These are phyloP conservation scores for Opisthocomus hoazin DNA, from an alignment of 2,113 vertebrate genomes.

Conservation along the genomic window DNA sequence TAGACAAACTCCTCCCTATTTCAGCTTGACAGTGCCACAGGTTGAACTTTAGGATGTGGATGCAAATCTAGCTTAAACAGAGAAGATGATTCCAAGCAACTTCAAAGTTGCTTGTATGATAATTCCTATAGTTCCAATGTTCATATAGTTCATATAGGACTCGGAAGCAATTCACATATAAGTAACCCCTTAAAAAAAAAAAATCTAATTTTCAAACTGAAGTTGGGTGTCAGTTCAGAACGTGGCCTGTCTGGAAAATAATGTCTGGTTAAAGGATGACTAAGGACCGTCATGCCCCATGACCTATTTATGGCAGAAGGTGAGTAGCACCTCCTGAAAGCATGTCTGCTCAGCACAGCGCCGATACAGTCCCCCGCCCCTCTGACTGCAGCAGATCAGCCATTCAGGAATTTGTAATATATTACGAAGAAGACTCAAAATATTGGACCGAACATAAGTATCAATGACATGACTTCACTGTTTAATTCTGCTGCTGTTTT, in stretches of 20 bases:
- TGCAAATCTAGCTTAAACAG: constrained; percentile 3
- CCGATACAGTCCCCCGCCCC: neutral
- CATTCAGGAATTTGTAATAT: neutral
- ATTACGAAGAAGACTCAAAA: neutral
- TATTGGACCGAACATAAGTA: neutral
- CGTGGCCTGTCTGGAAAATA: neutral
- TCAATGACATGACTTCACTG: neutral
- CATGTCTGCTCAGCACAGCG: neutral
- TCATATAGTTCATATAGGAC: neutral
- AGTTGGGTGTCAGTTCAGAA: neutral
- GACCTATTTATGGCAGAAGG: neutral
- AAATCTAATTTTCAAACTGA: neutral
- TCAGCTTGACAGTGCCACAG: neutral
- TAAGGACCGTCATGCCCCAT: neutral
- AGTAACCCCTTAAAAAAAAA: neutral
- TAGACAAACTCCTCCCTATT: constrained; percentile 48
- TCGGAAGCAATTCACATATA: neutral
- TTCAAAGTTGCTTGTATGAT: neutral
- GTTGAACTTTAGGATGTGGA: constrained; percentile 25
- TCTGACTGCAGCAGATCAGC: neutral
- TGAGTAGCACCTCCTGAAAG: neutral
- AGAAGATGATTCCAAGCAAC: neutral
- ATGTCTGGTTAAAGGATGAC: neutral
- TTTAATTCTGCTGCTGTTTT: neutral
- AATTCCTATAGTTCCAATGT: neutral